A percentile compares a stretch with the other conserved stretches of the same genome.
These are phyloP conservation scores for Benitochromis conjunctus DNA, from an alignment of 2,113 vertebrate genomes.

Conservation along the genomic window DNA sequence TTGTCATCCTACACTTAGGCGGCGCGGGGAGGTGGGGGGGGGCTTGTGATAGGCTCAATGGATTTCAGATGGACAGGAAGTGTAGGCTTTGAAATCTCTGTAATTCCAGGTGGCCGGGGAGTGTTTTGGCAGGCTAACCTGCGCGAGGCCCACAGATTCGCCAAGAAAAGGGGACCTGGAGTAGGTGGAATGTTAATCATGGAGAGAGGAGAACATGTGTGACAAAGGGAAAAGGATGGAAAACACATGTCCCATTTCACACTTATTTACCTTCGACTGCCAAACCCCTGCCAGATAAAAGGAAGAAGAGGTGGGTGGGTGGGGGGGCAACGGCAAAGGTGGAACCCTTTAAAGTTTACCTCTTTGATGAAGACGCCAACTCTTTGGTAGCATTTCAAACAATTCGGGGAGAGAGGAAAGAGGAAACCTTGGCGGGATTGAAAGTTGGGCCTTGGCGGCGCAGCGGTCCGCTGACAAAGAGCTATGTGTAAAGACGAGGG, in stretches of 20 bases:
- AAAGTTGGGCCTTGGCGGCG: conserved; percentile 5
- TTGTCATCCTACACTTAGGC: conserved; percentile 49
- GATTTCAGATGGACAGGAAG: conserved; percentile 77
- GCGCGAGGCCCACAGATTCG: conserved; percentile 51
- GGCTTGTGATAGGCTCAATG: conserved; percentile 64
- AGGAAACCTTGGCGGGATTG: conserved; percentile 49
- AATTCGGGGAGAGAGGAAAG: conserved; percentile 23
- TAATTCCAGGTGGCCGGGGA: conserved; percentile 66
- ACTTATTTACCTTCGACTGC: conserved; percentile 78
- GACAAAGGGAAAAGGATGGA: conserved; percentile 73
- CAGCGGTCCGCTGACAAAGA: conserved; percentile 35
- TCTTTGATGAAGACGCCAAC: conserved; percentile 64
- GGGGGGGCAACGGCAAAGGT: conserved; percentile 42
- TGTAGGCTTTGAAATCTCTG: conserved; percentile 55
- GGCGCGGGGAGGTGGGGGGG: conserved; percentile 3
- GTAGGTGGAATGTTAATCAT: conserved; percentile 67
- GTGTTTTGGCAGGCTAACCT: conserved; percentile 68
- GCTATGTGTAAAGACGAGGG: conserved; percentile 24
- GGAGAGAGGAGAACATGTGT: conserved; percentile 66
- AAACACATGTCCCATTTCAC: conserved; percentile 77
- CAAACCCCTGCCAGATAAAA: conserved; percentile 66
- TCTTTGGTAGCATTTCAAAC: conserved; percentile 65
- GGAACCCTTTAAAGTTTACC: conserved; percentile 57
- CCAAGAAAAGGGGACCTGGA: conserved; percentile 56
- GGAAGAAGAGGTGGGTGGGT: neutral